These are phyloP conservation scores for Coremacera marginata DNA, from an alignment of 2,888 invertebrate genomes.

Conservation along the genomic window DNA sequence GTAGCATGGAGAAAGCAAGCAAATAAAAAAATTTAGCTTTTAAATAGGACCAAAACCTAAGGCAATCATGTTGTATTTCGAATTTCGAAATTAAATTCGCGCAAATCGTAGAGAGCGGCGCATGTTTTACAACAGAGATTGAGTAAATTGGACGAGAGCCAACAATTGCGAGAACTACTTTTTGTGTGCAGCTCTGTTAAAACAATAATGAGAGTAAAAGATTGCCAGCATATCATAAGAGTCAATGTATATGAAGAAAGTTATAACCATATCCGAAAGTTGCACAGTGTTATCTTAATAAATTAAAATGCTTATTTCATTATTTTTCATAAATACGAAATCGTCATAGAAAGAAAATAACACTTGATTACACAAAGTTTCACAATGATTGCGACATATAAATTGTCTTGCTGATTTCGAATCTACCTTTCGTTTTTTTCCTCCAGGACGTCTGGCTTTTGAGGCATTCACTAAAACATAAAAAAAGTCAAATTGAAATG, in stretches of 20 bases:
- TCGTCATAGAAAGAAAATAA: no score
- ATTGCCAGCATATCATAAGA: conserved; percentile 20
- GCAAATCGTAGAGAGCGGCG: background rate
- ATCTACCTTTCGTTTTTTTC: no score
- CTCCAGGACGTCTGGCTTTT: no score
- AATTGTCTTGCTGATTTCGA: no score
- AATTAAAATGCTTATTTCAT: no score
- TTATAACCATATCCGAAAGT: background rate
- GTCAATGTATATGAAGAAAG: background rate
- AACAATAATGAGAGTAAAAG: no score
- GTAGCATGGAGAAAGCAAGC: background rate
- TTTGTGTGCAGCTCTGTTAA: background rate
- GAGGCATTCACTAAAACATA: no score
- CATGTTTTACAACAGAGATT: conserved; percentile 1
- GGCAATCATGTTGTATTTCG: background rate
- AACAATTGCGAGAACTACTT: background rate
- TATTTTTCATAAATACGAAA: no score
- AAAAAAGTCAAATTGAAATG: no score
- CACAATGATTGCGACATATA: no score
- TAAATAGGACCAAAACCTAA: background rate
- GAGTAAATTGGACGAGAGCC: background rate
- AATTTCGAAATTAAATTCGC: conserved; percentile 28
- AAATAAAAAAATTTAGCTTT: background rate
- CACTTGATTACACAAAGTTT: no score
- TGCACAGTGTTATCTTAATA: background rate